Base-by-base conservation (phyloP, 2,113 vertebrate genomes). In the Dissostichus mawsoni region DNA sequence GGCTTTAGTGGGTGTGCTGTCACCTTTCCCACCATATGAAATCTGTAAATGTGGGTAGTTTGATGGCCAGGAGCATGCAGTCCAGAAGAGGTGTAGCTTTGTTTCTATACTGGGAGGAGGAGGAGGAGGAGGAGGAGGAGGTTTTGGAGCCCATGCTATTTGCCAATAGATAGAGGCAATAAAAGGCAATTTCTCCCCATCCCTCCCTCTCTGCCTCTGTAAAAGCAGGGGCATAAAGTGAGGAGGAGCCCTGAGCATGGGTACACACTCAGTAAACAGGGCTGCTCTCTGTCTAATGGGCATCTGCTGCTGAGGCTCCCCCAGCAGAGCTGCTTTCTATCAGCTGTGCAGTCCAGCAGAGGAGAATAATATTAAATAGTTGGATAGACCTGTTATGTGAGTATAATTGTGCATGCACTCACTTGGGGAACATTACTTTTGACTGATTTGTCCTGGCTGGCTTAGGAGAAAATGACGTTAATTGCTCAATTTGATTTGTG, bases 121-220 rank as follows among this genome's bases (percentile, higher is more conserved):
- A 33, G 33, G 33, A 45, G 69, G 33, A 33, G 33, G 33, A 33
- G 33, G 33, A 33, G 33, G 73, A 59, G 76, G 81, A 9, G 55
- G 52, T 47, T 50, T 57, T 53, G 57, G 70, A n/a, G 63, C 62
- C 17, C 74, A 9, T 86, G 74, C 69, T 85, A 48, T 89, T 90
- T 86, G 81, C 87, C 80, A 89, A 80, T 79, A 85, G 81, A 92
- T 76, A 86, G 73, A 86, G 85, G 84, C 83, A 87, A 89, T 91
- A 93, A 91, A 92, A 78, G 74, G 44, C 57, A 9, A 13, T 81
- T 86, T 57, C 68, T 77, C 16, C 10, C 12, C 0, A 41, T 67
- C 66, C 83, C 78, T 85, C 82, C 85, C 83, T 84, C 71, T 70
- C 64, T 52, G 70, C 63, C 57, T 81, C 53, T 63, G 63, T 58